phyloP scores from a whole-genome alignment of 1,140 invertebrate species.

The Lutraria rhynchaena region DNA sequence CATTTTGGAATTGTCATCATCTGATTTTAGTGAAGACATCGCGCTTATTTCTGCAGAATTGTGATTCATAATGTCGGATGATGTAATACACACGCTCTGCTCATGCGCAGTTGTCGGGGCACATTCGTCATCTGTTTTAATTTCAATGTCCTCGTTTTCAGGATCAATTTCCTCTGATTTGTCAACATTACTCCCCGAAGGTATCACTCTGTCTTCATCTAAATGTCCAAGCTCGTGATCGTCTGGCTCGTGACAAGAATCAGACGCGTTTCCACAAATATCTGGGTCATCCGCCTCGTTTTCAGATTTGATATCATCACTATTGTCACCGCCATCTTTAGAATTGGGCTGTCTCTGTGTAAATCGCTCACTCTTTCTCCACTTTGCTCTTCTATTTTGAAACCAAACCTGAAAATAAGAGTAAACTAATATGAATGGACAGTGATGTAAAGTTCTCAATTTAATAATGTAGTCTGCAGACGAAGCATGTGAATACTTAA shows the following conservation, averaged over 20 bases:
- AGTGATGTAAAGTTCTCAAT: too few species aligned
- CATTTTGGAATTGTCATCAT: not conserved
- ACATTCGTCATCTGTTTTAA: not conserved
- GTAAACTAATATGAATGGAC: not conserved
- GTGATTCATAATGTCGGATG: not conserved
- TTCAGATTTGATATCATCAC: constrained; percentile 53
- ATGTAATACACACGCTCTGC: not conserved
- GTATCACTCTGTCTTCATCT: constrained; percentile 13
- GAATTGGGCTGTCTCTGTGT: constrained; percentile 84
- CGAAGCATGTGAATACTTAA: too few species aligned
- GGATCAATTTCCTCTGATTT: constrained; percentile 10
- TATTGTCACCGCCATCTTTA: constrained; percentile 41
- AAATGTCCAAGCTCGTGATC: constrained; percentile 24
- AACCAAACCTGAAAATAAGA: constrained; percentile 95
- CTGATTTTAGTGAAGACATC: constrained; percentile 12
- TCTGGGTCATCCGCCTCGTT: constrained; percentile 48
- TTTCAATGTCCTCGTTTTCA: not conserved
- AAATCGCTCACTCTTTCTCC: constrained; percentile 90
- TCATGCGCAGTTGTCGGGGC: not conserved
- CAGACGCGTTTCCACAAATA: constrained; percentile 52
- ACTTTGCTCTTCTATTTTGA: constrained; percentile 98
- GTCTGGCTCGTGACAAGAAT: constrained; percentile 36
- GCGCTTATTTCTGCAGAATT: constrained; percentile 1
- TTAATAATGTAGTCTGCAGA: too few species aligned
- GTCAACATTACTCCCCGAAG: not conserved